Evolutionary conservation across 2,113 vertebrate genomes (phyloP), one percentile per base, ranked within the genome.

Genomic region (Hoplias malabaricus): DNA sequence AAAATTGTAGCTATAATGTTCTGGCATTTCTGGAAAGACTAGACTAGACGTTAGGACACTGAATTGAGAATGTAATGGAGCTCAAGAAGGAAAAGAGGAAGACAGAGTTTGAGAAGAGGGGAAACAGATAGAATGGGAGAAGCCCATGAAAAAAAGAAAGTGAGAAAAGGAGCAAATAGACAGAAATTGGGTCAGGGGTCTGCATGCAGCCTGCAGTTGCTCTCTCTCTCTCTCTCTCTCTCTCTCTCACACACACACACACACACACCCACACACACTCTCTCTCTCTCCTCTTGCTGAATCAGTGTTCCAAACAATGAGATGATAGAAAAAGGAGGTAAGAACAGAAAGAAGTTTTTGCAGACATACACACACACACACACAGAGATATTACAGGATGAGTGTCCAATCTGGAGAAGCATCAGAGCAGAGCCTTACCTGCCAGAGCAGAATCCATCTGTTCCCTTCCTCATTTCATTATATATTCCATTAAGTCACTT

Each of bases 71-170:
- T 76, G 3, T 9, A n/a, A 27, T n/a, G 8, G 7, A 65, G 14
- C 1, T 11, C 10, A 67, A 3, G 16, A 12, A 54, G 50, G 27
- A 34, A 40, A 48, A 48, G 59, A 63, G 43, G 65, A 19, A 75
- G 29, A 27, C n/a, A n/a, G n/a, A n/a, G n/a, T n/a, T n/a, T n/a
- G 38, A 62, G 31, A 27, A n/a, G 31, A 11, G 23, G 67, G 76
- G 73, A 23, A 50, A 61, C 34, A 63, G 67, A 67, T 66, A 71
- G 78, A 69, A 82, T 62, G 74, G 36, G 65, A 16, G 69, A 11
- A 79, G 48, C 57, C 78, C 78, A 46, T 84, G 73, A 80, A 34
- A 82, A 81, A 79, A 65, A 87, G 86, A 33, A 16, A 48, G 33
- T 19, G 48, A 19, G 34, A 16, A 10, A 73, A 46, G 36, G 36